Base-by-base conservation (phyloP, 1,140 invertebrate genomes). In the Cepaea nemoralis region DNA sequence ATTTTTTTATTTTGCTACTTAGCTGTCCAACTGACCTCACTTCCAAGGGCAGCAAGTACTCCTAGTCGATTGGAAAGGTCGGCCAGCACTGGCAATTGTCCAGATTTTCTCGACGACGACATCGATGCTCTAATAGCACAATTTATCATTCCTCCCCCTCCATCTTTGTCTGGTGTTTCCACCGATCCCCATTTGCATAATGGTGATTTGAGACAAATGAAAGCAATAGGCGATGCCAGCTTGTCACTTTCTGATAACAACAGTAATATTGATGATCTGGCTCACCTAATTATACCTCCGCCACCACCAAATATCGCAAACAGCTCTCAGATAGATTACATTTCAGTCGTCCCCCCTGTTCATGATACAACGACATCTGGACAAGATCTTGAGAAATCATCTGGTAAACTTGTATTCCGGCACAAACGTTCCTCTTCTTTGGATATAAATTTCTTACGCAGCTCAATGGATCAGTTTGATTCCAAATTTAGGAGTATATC, bases 71-170 rank as follows among this genome's bases (percentile, higher is more conserved):
- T 83, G 33, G 74, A 78, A 40, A 63, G 82, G n/a, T 83, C 82
- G 19, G 82, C 82, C 67, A 83, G 82, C n/a, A 77, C 66, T 8
- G 82, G 71, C 39, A 50, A 80, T 33, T 80, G 78, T 76, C 87
- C 88, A 24, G 86, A 89, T 79, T 87, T 90, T 74, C 83, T 90
- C 59, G 87, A 88, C 82, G 81, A 83, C 35, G 89, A 91, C 71
- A 92, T 97, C 82, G 96, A 97, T 89, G 93, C 94, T 74, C 96
- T 97, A 87, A 94, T 97, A 86, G 95, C 95, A 24, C 95, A 94
- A 85, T 94, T 97, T 40, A 95, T 95, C 33, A 94, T 97, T 71
- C 95, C 95, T 39, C 96, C 96, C 12, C 93, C 93, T 40, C 93
- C 93, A 48, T 67, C 84, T 22, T 74, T 71, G 3, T 42, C 71